phyloP scores from a whole-genome alignment of 2,113 vertebrate genomes.

The Callionymus lyra region DNA sequence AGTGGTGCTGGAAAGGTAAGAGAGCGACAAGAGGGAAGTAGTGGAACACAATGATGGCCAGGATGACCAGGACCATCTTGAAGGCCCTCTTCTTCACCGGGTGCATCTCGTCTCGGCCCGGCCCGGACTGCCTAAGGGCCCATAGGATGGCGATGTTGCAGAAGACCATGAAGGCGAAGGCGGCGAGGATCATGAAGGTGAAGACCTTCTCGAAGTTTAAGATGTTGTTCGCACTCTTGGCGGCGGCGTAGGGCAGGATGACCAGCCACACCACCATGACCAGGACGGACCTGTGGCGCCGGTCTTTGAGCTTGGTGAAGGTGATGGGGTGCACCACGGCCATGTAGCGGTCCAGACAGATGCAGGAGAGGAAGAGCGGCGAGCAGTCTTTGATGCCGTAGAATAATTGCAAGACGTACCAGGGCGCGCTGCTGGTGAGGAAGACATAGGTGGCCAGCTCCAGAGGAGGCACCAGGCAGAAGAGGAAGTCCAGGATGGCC shows the following conservation, averaged over 20 bases:
- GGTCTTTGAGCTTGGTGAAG: conserved; percentile 62
- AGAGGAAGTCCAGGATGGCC: conserved; percentile 57
- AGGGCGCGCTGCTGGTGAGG: conserved; percentile 41
- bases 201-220: conserved; percentile 54
- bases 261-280: conserved; percentile 48
- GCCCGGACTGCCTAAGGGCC: conserved; percentile 42
- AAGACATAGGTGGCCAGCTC: conserved; percentile 58
- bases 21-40: conserved; percentile 65
- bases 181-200: conserved; percentile 54
- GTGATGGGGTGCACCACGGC: conserved; percentile 64
- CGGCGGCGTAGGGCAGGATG: conserved; percentile 47
- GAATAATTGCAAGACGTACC: conserved; percentile 63
- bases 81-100: conserved; percentile 70
- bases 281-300: conserved; percentile 33
- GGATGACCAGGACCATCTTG: conserved; percentile 66
- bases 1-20: conserved; percentile 65
- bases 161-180: conserved; percentile 64
- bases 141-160: conserved; percentile 64
- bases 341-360: conserved; percentile 70
- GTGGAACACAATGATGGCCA: conserved; percentile 67
- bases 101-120: conserved; percentile 60
- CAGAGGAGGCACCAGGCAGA: conserved; percentile 61
- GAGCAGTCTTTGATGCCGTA: conserved; percentile 66
- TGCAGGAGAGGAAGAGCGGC: conserved; percentile 62
- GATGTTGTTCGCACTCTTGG: conserved; percentile 48